Evolutionary conservation across 2,113 vertebrate genomes (phyloP).

Genomic region (Abramis brama): DNA sequence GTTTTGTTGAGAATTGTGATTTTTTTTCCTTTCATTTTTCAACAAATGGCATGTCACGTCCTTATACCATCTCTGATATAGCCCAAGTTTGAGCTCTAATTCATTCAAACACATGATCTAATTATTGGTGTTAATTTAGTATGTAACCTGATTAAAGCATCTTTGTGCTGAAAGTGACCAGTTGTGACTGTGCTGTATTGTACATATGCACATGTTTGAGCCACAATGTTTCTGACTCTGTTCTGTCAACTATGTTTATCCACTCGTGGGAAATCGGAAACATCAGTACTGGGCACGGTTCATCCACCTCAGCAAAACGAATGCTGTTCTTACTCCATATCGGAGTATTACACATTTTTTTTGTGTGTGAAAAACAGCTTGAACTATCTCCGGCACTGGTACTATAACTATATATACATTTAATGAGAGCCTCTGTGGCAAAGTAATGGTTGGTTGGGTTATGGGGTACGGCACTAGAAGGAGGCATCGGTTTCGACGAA

Average conservation of each 20-base stretch:
- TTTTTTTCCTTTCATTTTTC: background rate
- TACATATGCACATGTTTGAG: background rate
- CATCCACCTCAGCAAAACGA: slow-evolving; percentile 51
- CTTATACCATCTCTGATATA: background rate
- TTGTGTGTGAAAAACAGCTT: slow-evolving; percentile 66
- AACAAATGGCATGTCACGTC: background rate
- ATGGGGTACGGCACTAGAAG: slow-evolving; percentile 63
- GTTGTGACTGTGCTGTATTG: background rate
- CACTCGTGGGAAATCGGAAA: slow-evolving; percentile 51
- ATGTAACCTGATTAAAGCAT: background rate
- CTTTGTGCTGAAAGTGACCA: background rate
- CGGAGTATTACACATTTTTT: slow-evolving; percentile 52
- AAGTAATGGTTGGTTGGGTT: slow-evolving; percentile 77
- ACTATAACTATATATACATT: slow-evolving; percentile 82
- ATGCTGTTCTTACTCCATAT: slow-evolving; percentile 54
- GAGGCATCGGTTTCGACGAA: slow-evolving; percentile 68
- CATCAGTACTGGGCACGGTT: slow-evolving; percentile 31
- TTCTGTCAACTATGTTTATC: slow-evolving; percentile 52
- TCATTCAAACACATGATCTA: no score
- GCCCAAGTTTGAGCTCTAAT: no score
- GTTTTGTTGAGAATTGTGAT: background rate
- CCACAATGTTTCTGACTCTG: background rate
- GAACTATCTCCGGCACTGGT: slow-evolving; percentile 65
- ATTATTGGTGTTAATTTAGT: no score
- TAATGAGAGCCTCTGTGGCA: slow-evolving; percentile 80